A percentile compares a stretch with the other conserved stretches of the same genome.
These are phyloP conservation scores for Batillaria attramentaria DNA, from an alignment of 1,140 invertebrate genomes.

Conservation along the genomic window DNA sequence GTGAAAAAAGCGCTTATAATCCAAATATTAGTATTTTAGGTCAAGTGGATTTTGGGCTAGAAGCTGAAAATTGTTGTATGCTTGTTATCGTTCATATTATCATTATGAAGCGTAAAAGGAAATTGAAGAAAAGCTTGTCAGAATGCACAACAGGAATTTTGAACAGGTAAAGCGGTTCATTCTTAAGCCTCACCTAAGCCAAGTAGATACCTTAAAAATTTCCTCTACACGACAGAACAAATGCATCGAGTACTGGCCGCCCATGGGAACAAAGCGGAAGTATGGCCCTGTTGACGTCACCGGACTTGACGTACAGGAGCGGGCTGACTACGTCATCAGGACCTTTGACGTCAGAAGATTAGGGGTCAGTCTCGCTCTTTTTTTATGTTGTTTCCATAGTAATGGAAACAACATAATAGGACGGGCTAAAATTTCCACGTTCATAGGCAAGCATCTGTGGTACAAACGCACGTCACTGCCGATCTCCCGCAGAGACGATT, in stretches of 20 bases:
- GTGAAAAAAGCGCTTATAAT: no score
- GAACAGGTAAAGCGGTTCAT: not conserved
- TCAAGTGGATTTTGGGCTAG: no score
- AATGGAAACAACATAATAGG: no score
- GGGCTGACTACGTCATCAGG: constrained; percentile 23
- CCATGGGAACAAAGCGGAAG: not conserved
- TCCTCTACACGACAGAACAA: constrained; percentile 6
- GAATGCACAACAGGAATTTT: not conserved
- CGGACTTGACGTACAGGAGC: not conserved
- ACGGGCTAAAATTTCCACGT: no score
- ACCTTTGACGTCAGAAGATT: no score
- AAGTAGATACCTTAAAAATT: no score
- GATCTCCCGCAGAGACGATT: no score
- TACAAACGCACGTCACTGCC: no score
- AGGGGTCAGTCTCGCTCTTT: no score
- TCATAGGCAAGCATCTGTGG: no score
- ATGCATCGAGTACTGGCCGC: constrained; percentile 24
- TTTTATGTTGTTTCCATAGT: no score
- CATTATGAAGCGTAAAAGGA: not conserved
- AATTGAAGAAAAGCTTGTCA: not conserved
- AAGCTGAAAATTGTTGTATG: not conserved
- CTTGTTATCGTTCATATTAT: not conserved
- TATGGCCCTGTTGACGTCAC: constrained; percentile 17
- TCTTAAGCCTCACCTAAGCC: not conserved
- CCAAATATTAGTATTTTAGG: no score